Evolutionary conservation across 2,888 invertebrate species (phyloP).

Genomic region (Torymus texanus): DNA sequence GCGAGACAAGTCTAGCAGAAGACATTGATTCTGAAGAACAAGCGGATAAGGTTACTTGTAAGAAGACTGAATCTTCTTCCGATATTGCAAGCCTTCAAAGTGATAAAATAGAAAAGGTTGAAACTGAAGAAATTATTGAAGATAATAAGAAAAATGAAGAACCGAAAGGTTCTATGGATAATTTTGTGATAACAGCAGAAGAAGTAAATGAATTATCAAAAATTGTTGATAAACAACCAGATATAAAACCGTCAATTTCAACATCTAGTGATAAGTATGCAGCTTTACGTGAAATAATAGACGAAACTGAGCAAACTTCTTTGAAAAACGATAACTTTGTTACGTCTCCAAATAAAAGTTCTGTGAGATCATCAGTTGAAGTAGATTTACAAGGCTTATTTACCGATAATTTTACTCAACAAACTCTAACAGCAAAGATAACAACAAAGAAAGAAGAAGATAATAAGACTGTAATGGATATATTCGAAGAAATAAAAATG

Average conservation of each 20-base stretch:
- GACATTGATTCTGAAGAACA: conserved; percentile 60
- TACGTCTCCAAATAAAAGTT: conserved; percentile 55
- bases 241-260: conserved; percentile 75
- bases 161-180: conserved; percentile 58
- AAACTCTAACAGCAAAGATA: conserved; percentile 60
- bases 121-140: conserved; percentile 58
- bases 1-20: conserved; percentile 54
- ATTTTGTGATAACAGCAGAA: conserved; percentile 56
- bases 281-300: conserved; percentile 85
- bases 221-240: conserved; percentile 69
- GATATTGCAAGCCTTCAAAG: conserved; percentile 30
- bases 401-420: conserved; percentile 62
- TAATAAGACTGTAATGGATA: conserved; percentile 67
- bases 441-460: conserved; percentile 63
- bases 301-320: conserved; percentile 63
- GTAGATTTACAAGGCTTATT: conserved; percentile 70
- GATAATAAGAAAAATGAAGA: conserved; percentile 56
- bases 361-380: conserved; percentile 62
- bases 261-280: conserved; percentile 86
- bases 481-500: conserved; percentile 73
- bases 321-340: conserved; percentile 53
- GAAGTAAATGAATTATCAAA: conserved; percentile 56
- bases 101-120: conserved; percentile 46
- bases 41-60: conserved; percentile 53
- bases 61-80: conserved; percentile 51